These are phyloP conservation scores for Poeciliopsis occidentalis DNA, from an alignment of 2,113 vertebrate species.

Conservation along the genomic window DNA sequence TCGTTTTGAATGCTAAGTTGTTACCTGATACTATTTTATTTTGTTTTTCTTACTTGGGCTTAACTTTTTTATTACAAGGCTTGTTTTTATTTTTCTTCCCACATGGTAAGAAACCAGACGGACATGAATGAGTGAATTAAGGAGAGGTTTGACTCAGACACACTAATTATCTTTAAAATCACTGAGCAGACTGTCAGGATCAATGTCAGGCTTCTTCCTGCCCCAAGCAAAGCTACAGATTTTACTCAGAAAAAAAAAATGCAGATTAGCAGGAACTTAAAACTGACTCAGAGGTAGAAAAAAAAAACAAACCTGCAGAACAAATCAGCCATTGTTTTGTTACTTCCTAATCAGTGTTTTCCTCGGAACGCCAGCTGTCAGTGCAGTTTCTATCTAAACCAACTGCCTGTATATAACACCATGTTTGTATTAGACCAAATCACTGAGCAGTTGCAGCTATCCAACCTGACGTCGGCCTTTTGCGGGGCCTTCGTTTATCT, in stretches of 20 bases:
- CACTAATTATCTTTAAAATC: constrained; percentile 30
- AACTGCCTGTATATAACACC: constrained; percentile 70
- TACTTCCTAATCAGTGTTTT: constrained; percentile 56
- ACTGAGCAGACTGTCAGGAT: constrained; percentile 15
- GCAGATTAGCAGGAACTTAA: constrained; percentile 54
- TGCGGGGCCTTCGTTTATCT: constrained; percentile 68
- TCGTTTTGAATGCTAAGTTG: constrained; percentile 78
- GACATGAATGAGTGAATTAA: constrained; percentile 47
- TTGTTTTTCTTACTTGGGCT: constrained; percentile 49
- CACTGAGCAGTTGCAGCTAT: constrained; percentile 48
- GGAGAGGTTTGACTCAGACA: constrained; percentile 34
- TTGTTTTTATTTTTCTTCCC: constrained; percentile 48
- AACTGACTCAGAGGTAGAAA: constrained; percentile 59
- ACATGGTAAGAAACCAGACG: constrained; percentile 38
- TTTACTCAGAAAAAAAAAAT: constrained; percentile 35
- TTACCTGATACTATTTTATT: constrained; percentile 42
- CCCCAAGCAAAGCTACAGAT: constrained; percentile 43
- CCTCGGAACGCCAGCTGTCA: constrained; percentile 52
- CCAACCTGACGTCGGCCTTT: constrained; percentile 56
- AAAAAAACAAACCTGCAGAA: constrained; percentile 9
- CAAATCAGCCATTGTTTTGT: constrained; percentile 43
- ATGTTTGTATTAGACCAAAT: constrained; percentile 63
- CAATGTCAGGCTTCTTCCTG: constrained; percentile 1
- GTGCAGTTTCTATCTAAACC: constrained; percentile 51
- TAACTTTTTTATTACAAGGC: constrained; percentile 59